Percentiles rank a stretch among this genome's conserved stretches.
Conservation (phyloP, 1,140 invertebrate species). For the Pteromalus puparum region DNA sequence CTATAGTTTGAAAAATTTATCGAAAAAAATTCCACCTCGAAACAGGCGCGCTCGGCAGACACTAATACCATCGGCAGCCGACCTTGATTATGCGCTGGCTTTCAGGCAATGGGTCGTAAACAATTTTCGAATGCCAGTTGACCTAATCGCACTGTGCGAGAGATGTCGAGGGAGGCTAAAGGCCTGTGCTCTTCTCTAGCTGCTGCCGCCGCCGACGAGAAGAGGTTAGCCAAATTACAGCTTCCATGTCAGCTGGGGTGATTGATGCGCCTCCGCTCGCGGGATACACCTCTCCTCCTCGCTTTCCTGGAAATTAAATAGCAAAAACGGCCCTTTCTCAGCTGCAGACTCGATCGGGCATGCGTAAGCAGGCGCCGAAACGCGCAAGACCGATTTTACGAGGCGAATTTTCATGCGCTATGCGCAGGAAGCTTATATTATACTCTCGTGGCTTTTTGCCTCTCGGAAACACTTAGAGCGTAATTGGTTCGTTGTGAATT, state of each 20-base stretch:
- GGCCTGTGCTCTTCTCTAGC: neutral
- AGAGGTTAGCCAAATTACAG: conserved; percentile 74
- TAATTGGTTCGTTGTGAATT: conserved; percentile 29
- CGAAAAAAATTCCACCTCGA: neutral
- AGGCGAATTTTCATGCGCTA: conserved; percentile 38
- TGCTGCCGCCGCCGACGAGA: conserved; percentile 42
- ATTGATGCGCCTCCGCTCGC: conserved; percentile 68
- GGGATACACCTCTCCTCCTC: conserved; percentile 34
- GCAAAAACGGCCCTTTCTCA: conserved; percentile 55
- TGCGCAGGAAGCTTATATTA: neutral
- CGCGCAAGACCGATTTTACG: conserved; percentile 34
- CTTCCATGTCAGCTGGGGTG: conserved; percentile 72
- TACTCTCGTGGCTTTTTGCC: neutral
- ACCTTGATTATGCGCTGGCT: conserved; percentile 61
- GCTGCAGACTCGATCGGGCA: conserved; percentile 25
- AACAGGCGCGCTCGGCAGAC: neutral
- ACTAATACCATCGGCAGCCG: neutral
- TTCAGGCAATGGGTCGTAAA: conserved; percentile 61
- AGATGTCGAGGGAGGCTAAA: neutral
- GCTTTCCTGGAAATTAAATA: conserved; percentile 74
- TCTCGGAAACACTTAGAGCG: conserved; percentile 9
- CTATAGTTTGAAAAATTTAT: neutral
- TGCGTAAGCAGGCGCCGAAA: conserved; percentile 49
- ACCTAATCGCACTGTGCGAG: conserved; percentile 57
- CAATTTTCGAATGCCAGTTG: conserved; percentile 57